These are phyloP conservation scores for Stratiomys singularior DNA, from an alignment of 2,888 invertebrate genomes.

Conservation along the genomic window DNA sequence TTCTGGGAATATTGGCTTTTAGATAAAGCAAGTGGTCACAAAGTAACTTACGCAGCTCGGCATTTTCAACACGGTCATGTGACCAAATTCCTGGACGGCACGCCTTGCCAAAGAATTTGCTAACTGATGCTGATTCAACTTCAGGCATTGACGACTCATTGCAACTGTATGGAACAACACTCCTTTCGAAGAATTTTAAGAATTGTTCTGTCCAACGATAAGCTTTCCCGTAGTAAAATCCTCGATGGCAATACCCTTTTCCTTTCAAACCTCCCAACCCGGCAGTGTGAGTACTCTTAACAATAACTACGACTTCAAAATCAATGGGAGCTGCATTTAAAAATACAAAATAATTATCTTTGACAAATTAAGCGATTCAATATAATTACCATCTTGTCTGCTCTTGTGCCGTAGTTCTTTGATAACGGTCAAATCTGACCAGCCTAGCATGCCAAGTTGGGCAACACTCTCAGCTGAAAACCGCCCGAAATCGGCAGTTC, in stretches of 20 bases:
- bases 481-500: slow-evolving; percentile 70
- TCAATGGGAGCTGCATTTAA: slow-evolving; percentile 68
- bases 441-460: slow-evolving; percentile 66
- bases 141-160: slow-evolving; percentile 68
- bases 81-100: slow-evolving; percentile 81
- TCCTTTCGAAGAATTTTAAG: slow-evolving; percentile 71
- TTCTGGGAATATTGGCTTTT: too few relatives aligned
- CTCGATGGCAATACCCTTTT: slow-evolving; percentile 74
- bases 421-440: slow-evolving; percentile 65
- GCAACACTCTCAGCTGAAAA: slow-evolving; percentile 73
- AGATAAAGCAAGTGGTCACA: too few relatives aligned
- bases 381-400: slow-evolving; percentile 62
- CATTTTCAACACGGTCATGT: slow-evolving; percentile 67
- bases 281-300: slow-evolving; percentile 66
- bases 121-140: slow-evolving; percentile 72
- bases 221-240: slow-evolving; percentile 66
- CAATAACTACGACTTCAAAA: slow-evolving; percentile 72
- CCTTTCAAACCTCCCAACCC: slow-evolving; percentile 67
- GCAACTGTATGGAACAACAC: slow-evolving; percentile 55
- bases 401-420: slow-evolving; percentile 66
- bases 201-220: slow-evolving; percentile 70
- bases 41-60: slow-evolving; percentile 69
- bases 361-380: neutral
- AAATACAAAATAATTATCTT: too few relatives aligned
- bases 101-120: slow-evolving; percentile 73